phyloP scores from a whole-genome alignment of 1,140 invertebrate species.

The Epicauta chinensis region DNA sequence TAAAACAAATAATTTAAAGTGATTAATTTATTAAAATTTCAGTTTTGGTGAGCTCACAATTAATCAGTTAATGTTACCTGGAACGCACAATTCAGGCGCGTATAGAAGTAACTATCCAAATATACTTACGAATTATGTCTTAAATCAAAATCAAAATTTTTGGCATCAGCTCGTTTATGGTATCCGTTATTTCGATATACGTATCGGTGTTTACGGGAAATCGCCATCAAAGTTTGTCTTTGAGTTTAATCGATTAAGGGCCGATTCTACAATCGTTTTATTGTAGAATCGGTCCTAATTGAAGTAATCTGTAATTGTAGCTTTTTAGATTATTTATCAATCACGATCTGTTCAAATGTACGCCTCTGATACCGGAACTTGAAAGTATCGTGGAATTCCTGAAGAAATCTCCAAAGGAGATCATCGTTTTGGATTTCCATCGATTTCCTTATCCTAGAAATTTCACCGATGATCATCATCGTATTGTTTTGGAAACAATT shows the following conservation, averaged over 20 bases:
- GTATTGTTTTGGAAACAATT: slow-evolving; percentile 50
- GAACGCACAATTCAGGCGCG: slow-evolving; percentile 64
- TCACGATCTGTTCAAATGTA: slow-evolving; percentile 58
- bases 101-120: slow-evolving; percentile 41
- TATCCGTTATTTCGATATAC: slow-evolving; percentile 73
- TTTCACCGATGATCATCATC: slow-evolving; percentile 48
- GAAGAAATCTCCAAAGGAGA: slow-evolving; percentile 52
- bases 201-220: slow-evolving; percentile 53
- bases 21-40: slow-evolving; percentile 3
- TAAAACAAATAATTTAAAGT: too few species aligned
- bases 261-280: too few species aligned
- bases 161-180: slow-evolving; percentile 75
- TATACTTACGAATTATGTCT: slow-evolving; percentile 45
- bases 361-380: slow-evolving; percentile 55
- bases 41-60: slow-evolving; percentile 46
- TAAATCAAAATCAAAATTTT: slow-evolving; percentile 68
- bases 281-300: too few species aligned
- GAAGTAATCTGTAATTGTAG: not conserved
- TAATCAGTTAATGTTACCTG: slow-evolving; percentile 56
- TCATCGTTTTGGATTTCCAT: slow-evolving; percentile 63
- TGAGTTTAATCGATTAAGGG: not conserved
- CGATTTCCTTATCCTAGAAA: slow-evolving; percentile 62
- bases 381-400: slow-evolving; percentile 56
- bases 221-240: slow-evolving; percentile 24
- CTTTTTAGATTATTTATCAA: slow-evolving; percentile 60